Base-by-base conservation (phyloP, 2,888 invertebrate genomes). In the Erebia aethiops region DNA sequence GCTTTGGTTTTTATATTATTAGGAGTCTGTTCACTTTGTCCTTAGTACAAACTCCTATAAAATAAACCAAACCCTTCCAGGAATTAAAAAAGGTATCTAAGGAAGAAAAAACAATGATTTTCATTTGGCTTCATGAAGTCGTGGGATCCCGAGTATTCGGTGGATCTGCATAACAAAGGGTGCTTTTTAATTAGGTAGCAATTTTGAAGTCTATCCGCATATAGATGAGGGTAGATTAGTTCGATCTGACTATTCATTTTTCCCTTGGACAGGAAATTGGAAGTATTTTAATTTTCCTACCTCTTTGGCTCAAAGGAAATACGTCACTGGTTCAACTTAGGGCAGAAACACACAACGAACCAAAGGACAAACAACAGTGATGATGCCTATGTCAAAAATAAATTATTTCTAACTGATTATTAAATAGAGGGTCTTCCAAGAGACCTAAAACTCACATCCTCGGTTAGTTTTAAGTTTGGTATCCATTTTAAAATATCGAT, bases 131-230 rank as follows among this genome's bases (percentile, higher is more conserved):
- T 69, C 63, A 63, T 46, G 16, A 49, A 57, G 43, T 67, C 64
- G 67, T 64, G 61, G 57, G 51, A 52, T 60, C 63, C 62, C 63
- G 69, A 74, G 69, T 72, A 62, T 66, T 64, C 69, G 52, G 72
- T 73, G 72, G 65, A 79, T 79, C 79, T 79, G 75, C 79, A 79
- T 78, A 68, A 76, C 78, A 79, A 79, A 79, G 78, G 71, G 66
- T 64, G 71, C 72, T 71, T 76, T 76, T 78, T 79, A 79, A 78
- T 79, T 78, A 79, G 76, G 72, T 72, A 73, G 73, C 76, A 75
- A 77, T 76, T 76, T 75, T 16, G 72, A 69, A 74, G 72, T 73
- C 74, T 67, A 69, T 69, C 72, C 74, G 77, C 78, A 77, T 79
- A 75, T 71, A 77, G 76, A 79, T 78, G 77, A 79, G 76, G 71